Evolutionary conservation across 2,797 vertebrate genomes (phyloP).

Genomic region (Sebastiscus tertius): DNA sequence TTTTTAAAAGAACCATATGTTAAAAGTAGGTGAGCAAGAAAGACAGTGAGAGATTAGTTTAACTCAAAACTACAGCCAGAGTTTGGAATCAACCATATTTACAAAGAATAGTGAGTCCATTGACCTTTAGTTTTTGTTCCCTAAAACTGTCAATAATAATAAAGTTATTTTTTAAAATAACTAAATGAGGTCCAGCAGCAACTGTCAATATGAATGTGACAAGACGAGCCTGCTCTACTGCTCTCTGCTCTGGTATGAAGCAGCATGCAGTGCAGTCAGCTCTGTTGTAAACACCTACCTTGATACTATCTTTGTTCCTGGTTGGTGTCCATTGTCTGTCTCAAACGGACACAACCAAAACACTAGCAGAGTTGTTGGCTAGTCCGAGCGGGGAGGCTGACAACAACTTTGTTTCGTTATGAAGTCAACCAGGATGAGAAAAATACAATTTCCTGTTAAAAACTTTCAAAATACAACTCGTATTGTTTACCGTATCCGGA

Average conservation of each 20-base stretch:
- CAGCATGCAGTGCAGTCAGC: neutral
- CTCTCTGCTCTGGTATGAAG: neutral
- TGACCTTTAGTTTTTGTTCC: neutral
- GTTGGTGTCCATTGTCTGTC: neutral
- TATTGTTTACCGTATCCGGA: neutral
- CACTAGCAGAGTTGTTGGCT: neutral
- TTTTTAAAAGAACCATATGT: neutral
- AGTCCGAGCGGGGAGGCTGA: neutral
- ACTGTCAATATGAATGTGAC: neutral
- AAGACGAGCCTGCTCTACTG: too few relatives aligned
- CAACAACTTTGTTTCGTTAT: neutral
- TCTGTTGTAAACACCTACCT: neutral
- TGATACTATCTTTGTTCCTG: neutral
- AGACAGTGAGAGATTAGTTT: neutral
- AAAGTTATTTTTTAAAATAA: neutral
- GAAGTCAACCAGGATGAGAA: neutral
- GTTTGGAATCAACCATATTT: neutral
- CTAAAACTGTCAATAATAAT: neutral
- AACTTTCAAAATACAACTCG: constrained; percentile 18
- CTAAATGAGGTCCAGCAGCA: neutral
- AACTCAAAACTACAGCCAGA: neutral
- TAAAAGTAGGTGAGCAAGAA: neutral
- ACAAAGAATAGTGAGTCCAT: neutral
- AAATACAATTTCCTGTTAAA: neutral
- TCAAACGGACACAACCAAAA: neutral